Conservation (phyloP, 2,797 vertebrate species). For the Cyprinodon diabolis region DNA sequence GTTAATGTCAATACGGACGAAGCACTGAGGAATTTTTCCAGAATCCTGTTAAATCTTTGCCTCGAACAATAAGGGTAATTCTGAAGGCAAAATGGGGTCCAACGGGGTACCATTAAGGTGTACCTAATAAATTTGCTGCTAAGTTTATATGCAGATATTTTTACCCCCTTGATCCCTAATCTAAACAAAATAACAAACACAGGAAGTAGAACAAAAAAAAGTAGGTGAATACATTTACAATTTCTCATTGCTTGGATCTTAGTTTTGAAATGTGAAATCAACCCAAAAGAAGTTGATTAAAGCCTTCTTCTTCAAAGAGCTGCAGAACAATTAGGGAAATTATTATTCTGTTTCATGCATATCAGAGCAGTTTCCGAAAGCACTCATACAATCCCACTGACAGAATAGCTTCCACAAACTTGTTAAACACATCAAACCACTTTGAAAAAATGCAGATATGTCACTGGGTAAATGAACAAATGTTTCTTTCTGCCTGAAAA, state of each 20-base stretch:
- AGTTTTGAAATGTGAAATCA: neutral
- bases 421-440: slow-evolving; percentile 30
- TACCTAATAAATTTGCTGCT: too few relatives aligned
- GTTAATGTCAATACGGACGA: too few relatives aligned
- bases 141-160: too few relatives aligned
- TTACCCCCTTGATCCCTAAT: neutral
- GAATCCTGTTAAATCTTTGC: too few relatives aligned
- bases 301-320: slow-evolving; percentile 3
- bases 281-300: neutral
- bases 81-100: too few relatives aligned
- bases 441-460: slow-evolving; percentile 32
- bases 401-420: slow-evolving; percentile 23
- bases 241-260: neutral
- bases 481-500: slow-evolving; percentile 49
- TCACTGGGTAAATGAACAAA: slow-evolving; percentile 48
- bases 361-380: slow-evolving; percentile 10
- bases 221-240: neutral
- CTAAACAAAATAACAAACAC: neutral
- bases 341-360: neutral
- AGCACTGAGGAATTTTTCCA: too few relatives aligned
- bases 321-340: neutral
- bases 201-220: neutral
- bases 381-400: neutral
- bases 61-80: too few relatives aligned
- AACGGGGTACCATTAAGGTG: too few relatives aligned